A percentile compares a stretch with the other conserved stretches of the same genome.
phyloP scores from a whole-genome alignment of 2,113 vertebrate genomes.

The Microtus montanus region DNA sequence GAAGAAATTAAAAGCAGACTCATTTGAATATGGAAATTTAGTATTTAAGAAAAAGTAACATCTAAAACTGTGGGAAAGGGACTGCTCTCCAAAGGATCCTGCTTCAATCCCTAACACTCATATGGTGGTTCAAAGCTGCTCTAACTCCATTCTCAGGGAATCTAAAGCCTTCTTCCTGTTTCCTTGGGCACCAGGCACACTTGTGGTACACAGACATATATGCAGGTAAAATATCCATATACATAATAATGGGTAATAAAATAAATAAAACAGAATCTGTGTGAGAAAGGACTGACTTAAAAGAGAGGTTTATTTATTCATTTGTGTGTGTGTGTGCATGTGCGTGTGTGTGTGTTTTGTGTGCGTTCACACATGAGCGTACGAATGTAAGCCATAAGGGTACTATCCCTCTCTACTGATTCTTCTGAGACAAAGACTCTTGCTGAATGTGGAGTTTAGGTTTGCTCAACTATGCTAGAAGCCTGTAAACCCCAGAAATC shows the following conservation, averaged over 20 bases:
- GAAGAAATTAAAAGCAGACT: neutral
- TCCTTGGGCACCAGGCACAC: neutral
- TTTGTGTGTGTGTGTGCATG: neutral
- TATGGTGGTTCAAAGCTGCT: neutral
- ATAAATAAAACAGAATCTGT: neutral
- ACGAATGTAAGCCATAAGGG: neutral
- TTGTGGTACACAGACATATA: neutral
- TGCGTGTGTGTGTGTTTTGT: neutral
- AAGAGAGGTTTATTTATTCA: neutral
- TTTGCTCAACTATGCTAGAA: neutral
- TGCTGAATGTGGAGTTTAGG: too few relatives aligned
- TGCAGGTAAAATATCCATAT: neutral
- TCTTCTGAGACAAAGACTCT: neutral
- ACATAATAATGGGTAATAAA: neutral
- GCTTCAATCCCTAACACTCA: neutral
- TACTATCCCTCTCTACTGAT: neutral
- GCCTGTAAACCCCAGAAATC: neutral
- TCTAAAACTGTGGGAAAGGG: neutral
- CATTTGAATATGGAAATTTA: constrained; percentile 24
- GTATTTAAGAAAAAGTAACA: neutral
- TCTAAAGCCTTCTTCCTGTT: neutral
- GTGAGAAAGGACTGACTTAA: neutral
- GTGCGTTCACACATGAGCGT: fast-evolving
- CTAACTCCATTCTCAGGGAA: neutral
- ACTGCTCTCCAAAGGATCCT: neutral